These are phyloP conservation scores for Ganaspis sp. DNA, from an alignment of 1,140 invertebrate genomes.

Conservation along the genomic window DNA sequence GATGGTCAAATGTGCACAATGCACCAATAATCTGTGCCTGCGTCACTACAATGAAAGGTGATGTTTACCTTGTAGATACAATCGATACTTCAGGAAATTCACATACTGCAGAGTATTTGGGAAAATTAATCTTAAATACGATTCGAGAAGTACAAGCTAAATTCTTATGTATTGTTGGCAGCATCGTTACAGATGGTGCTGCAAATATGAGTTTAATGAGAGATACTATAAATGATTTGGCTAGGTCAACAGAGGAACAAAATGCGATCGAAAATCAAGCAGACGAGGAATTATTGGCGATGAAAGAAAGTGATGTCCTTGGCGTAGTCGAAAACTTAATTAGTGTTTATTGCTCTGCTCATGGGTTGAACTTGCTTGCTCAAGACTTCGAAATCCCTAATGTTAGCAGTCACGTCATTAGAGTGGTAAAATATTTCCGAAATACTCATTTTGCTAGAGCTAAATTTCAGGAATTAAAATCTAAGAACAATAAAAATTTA, in stretches of 20 bases:
- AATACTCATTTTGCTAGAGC: slow-evolving; percentile 50
- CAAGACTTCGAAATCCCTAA: slow-evolving; percentile 41
- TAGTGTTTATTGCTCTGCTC: slow-evolving; percentile 45
- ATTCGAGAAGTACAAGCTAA: slow-evolving; percentile 3
- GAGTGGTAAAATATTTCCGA: slow-evolving; percentile 46
- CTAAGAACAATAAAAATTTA: slow-evolving; percentile 17
- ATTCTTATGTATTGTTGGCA: slow-evolving; percentile 23
- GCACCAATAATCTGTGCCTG: slow-evolving; percentile 43
- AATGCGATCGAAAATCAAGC: neutral
- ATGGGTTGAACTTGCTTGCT: slow-evolving; percentile 48
- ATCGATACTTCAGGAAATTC: too few species aligned
- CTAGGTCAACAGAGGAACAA: slow-evolving; percentile 6
- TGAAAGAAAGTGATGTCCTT: neutral
- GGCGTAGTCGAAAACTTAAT: slow-evolving; percentile 34
- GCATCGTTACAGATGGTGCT: slow-evolving; percentile 36
- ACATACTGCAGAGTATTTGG: too few species aligned
- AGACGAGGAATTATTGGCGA: neutral
- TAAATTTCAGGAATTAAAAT: slow-evolving; percentile 34
- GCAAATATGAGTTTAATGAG: slow-evolving; percentile 36
- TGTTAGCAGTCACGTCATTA: slow-evolving; percentile 34
- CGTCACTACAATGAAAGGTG: slow-evolving; percentile 15
- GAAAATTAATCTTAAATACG: too few species aligned
- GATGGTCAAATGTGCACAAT: slow-evolving; percentile 48
- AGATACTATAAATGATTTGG: slow-evolving; percentile 16
- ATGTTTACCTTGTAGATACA: too few species aligned